These are phyloP conservation scores for Thalassarche chlororhynchos DNA, from an alignment of 2,113 vertebrate species.

Conservation along the genomic window DNA sequence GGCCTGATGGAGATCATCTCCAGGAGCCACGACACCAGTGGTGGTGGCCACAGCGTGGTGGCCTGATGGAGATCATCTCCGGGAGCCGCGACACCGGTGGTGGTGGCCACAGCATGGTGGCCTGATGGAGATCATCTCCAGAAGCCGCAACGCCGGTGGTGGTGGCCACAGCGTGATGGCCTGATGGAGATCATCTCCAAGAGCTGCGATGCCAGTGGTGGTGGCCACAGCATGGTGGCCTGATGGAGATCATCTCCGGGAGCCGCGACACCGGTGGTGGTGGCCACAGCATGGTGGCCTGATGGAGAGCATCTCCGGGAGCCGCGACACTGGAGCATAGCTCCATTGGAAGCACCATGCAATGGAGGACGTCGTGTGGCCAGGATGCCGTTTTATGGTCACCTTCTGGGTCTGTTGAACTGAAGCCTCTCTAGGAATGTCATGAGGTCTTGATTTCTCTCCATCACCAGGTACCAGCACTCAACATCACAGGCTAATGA, in stretches of 20 bases:
- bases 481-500: fast-evolving
- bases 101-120: neutral
- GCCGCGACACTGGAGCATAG: neutral
- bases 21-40: fast-evolving
- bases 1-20: neutral
- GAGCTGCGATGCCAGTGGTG: fast-evolving
- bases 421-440: neutral
- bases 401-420: neutral
- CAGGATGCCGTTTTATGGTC: neutral
- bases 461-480: neutral
- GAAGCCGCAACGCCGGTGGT: neutral
- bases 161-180: fast-evolving
- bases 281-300: neutral
- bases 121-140: neutral
- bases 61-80: neutral
- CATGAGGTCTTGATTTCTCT: neutral
- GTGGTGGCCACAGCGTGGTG: fast-evolving
- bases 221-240: neutral
- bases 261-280: fast-evolving
- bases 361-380: fast-evolving
- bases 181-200: neutral
- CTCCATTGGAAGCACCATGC: neutral
- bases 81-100: fast-evolving
- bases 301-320: neutral
- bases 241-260: neutral